A percentile compares a stretch with the other conserved stretches of the same genome.
Evolutionary conservation across 2,113 vertebrate genomes (phyloP).

Genomic region (Rhabdornis inornatus): DNA sequence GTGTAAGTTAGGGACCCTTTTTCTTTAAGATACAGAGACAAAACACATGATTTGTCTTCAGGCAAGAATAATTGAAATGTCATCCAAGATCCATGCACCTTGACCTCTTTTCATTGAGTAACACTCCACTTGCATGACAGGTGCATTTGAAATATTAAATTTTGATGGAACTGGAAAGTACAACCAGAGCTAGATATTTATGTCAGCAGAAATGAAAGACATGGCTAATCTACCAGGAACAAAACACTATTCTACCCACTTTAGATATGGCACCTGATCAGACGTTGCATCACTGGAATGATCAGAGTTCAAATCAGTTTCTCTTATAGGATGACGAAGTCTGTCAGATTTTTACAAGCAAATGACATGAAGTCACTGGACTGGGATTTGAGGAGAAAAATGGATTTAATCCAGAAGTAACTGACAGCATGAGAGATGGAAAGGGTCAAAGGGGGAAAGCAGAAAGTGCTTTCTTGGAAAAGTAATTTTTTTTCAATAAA

Average conservation of each 20-base stretch:
- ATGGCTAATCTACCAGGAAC: not conserved
- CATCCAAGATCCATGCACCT: not conserved
- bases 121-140: not conserved
- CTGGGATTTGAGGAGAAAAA: conserved; percentile 1
- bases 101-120: conserved; percentile 9
- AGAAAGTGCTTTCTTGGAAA: conserved; percentile 18
- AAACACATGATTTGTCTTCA: conserved; percentile 17
- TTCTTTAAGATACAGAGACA: not conserved
- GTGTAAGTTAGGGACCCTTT: not conserved
- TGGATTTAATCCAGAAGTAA: conserved; percentile 31
- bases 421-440: conserved; percentile 16
- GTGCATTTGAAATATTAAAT: conserved; percentile 33
- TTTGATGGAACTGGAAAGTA: not conserved
- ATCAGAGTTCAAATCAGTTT: not conserved
- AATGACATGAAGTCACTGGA: not conserved
- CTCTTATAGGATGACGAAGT: not conserved
- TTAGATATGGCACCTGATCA: not conserved
- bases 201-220: conserved; percentile 6
- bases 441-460: not conserved
- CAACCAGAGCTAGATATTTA: not conserved
- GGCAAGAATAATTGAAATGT: conserved; percentile 5
- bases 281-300: not conserved
- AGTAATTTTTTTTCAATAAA: conserved; percentile 18
- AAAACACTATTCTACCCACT: not conserved
- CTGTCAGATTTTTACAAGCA: conserved; percentile 28